Percentiles rank a stretch among this genome's conserved stretches.
Evolutionary conservation across 53 echinoderm and acorn worm genomes (phyloP).

Genomic region (Crossaster papposus): DNA sequence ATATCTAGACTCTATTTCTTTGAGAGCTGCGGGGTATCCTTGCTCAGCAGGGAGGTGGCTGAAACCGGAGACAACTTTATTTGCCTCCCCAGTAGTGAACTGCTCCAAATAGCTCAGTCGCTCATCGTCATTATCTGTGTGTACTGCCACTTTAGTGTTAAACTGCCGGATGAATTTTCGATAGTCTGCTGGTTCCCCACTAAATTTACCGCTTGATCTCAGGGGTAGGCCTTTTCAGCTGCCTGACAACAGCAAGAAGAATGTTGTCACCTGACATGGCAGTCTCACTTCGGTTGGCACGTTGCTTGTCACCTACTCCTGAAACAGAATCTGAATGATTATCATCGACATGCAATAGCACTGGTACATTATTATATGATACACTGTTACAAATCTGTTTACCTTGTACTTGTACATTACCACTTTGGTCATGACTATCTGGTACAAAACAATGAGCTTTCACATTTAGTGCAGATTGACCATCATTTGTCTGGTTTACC

Average conservation of each 20-base stretch:
- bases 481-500: constrained; percentile 30
- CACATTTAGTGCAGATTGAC: constrained; percentile 34
- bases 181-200: constrained; percentile 53
- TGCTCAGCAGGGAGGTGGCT: constrained; percentile 12
- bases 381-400: constrained; percentile 22
- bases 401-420: constrained; percentile 11
- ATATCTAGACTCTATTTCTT: constrained; percentile 62
- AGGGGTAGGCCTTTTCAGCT: constrained; percentile 46
- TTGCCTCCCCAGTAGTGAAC: constrained; percentile 60
- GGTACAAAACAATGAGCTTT: constrained; percentile 37
- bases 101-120: constrained; percentile 53
- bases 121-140: constrained; percentile 61
- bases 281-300: constrained; percentile 39
- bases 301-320: constrained; percentile 27
- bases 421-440: constrained; percentile 17
- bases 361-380: neutral
- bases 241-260: constrained; percentile 35
- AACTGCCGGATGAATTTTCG: constrained; percentile 69
- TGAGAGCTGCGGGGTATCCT: constrained; percentile 65
- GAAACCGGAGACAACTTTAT: constrained; percentile 51
- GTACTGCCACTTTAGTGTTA: constrained; percentile 28
- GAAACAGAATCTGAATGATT: constrained; percentile 21
- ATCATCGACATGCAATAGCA: constrained; percentile 41
- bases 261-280: constrained; percentile 36
- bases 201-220: constrained; percentile 69